These are phyloP conservation scores for Helogale parvula DNA, from an alignment of 2,113 vertebrate species.

Conservation along the genomic window DNA sequence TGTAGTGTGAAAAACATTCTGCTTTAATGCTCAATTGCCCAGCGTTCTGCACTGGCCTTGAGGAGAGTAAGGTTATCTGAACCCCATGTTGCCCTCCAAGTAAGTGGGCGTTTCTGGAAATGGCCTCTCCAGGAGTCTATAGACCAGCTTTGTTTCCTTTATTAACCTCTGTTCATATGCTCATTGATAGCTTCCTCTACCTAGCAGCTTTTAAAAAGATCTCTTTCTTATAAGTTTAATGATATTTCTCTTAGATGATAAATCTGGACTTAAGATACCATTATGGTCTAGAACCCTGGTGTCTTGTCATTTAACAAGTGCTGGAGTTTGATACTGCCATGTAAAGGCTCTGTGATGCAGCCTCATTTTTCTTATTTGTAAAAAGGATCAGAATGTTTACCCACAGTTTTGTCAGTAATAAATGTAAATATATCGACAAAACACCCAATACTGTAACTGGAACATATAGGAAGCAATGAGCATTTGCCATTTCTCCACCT, in stretches of 20 bases:
- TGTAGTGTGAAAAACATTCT: background rate
- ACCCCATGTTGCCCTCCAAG: background rate
- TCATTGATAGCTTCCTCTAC: background rate
- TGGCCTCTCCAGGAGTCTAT: background rate
- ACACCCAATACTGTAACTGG: background rate
- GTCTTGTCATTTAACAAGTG: constrained; percentile 12
- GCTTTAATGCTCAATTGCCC: background rate
- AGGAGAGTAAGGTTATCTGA: background rate
- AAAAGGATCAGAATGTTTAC: background rate
- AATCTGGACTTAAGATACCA: background rate
- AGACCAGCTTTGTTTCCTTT: background rate
- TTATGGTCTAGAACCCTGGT: background rate
- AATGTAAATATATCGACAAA: background rate
- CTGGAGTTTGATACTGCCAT: background rate
- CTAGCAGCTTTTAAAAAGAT: background rate
- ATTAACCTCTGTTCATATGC: background rate
- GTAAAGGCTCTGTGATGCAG: background rate
- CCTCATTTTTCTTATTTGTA: background rate
- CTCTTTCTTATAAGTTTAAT: background rate
- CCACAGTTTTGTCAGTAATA: background rate
- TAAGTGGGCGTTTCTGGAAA: background rate
- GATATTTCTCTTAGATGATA: background rate
- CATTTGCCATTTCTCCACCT: background rate
- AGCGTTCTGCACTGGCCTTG: background rate
- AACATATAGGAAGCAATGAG: background rate